Percentiles rank a stretch among this genome's conserved stretches.
These are phyloP conservation scores for Pomacea maculata DNA, from an alignment of 1,140 invertebrate genomes.

Conservation along the genomic window DNA sequence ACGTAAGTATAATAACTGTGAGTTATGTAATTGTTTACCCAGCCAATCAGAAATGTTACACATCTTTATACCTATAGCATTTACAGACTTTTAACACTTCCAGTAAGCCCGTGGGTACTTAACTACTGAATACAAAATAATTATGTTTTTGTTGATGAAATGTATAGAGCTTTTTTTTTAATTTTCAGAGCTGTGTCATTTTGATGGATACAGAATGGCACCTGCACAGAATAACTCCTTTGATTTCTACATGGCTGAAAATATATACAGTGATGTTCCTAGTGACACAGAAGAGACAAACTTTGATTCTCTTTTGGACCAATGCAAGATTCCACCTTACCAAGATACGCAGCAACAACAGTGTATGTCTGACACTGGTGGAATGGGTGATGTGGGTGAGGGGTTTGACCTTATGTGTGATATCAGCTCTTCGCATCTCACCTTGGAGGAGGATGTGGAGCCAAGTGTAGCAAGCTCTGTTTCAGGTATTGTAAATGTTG, in stretches of 20 bases:
- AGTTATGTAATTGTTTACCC: no score
- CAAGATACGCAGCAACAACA: constrained; percentile 2
- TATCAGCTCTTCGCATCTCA: constrained; percentile 6
- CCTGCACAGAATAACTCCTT: constrained; percentile 15
- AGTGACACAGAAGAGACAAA: constrained; percentile 19
- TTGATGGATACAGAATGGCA: constrained; percentile 23
- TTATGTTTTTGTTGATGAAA: background rate
- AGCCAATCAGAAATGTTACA: no score
- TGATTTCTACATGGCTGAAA: constrained; percentile 22
- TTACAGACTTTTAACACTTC: background rate
- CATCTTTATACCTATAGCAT: background rate
- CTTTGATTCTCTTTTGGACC: constrained; percentile 17
- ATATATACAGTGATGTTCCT: constrained; percentile 7
- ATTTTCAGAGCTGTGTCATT: constrained; percentile 20
- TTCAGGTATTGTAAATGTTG: background rate
- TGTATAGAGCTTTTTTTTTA: background rate
- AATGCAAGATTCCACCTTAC: constrained; percentile 1
- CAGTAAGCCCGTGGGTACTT: background rate
- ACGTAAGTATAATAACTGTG: no score
- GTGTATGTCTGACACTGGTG: constrained; percentile 9
- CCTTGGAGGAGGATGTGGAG: constrained; percentile 9
- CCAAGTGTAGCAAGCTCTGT: background rate
- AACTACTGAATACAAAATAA: background rate
- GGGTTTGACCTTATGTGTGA: constrained; percentile 20
- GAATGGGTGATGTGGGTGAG: constrained; percentile 6